Percentiles rank a stretch among this genome's conserved stretches.
These are phyloP conservation scores for Cryptotis parvus DNA, from an alignment of 2,113 vertebrate genomes.

Conservation along the genomic window DNA sequence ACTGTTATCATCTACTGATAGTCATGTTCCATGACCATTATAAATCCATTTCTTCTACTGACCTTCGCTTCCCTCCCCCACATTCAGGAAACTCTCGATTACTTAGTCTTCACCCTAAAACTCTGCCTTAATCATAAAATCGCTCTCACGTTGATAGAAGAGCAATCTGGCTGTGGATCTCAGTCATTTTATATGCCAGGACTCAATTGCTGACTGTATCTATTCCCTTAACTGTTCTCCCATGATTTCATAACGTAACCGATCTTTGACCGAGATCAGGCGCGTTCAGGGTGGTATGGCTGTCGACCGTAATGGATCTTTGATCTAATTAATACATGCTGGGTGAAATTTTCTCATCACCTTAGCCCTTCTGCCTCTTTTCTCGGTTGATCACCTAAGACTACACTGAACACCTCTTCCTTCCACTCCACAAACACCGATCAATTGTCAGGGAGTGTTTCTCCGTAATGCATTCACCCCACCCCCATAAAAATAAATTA, in stretches of 20 bases:
- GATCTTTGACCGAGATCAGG: not conserved
- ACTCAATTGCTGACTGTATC: not conserved
- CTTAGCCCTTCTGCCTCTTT: too few relatives aligned
- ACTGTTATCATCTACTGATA: not conserved
- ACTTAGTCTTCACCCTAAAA: not conserved
- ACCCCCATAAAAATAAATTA: too few relatives aligned
- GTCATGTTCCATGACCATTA: not conserved
- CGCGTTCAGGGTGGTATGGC: too few relatives aligned
- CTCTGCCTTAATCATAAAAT: not conserved
- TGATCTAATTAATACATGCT: not conserved
- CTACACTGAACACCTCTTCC: too few relatives aligned
- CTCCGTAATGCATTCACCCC: not conserved
- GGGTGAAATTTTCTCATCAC: slow-evolving; percentile 1
- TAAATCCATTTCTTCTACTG: not conserved
- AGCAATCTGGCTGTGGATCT: not conserved
- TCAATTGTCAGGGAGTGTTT: not conserved
- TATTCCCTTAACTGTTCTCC: not conserved
- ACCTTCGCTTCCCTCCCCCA: not conserved
- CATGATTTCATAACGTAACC: not conserved
- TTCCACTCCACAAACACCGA: not conserved
- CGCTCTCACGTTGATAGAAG: not conserved
- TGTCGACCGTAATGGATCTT: not conserved
- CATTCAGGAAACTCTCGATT: not conserved
- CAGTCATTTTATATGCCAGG: slow-evolving; percentile 3
- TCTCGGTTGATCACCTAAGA: too few relatives aligned